Evolutionary conservation across 2,797 vertebrate genomes (phyloP), one percentile per base, ranked within the genome.

Genomic region (Argentina silus): DNA sequence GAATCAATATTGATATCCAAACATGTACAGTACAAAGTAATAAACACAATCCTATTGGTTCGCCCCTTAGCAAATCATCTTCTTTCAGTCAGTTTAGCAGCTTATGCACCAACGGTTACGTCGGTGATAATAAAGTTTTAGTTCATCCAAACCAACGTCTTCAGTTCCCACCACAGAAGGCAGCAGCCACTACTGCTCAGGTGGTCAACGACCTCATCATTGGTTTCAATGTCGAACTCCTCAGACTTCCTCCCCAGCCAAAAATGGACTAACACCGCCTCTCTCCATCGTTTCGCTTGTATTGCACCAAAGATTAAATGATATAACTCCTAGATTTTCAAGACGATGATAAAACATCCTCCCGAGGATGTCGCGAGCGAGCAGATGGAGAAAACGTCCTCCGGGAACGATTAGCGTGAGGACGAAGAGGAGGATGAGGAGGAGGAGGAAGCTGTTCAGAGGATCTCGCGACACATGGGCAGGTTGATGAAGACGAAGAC

Each of bases 401-500:
- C 81, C 53, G 7, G 73, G 10, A 15, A 48, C 21, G 50, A 51
- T 36, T 36, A 36, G 27, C 27, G 27, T 36, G 47, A 44, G 63
- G 57, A 64, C 62, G 73, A 77, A 68, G 73, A 63, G 27, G 59
- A 43, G 12, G 8, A 47, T 3, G 27, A 45, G 51, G 65, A 10
- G 7, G 77, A 19, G 0, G 21, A 47, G 6, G 69, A 4, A 5
- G 78, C 51, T 50, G 80, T 76, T 93, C 91, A 93, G 86, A 90
- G 88, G 87, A 92, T 90, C 83, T 96, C 95, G 83, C 94, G 92
- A 79, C 97, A 98, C 96, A 96, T 98, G 0, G 97, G 97, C 82
- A 98, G 94, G 93, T 98, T 98, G 94, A 98, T 97, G 51, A 98
- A 98, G 70, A 96, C 96, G 93, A 98, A 98, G 85, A 98, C 95